Conservation (phyloP, 2,888 invertebrate genomes). For the Nemurella pictetii region DNA sequence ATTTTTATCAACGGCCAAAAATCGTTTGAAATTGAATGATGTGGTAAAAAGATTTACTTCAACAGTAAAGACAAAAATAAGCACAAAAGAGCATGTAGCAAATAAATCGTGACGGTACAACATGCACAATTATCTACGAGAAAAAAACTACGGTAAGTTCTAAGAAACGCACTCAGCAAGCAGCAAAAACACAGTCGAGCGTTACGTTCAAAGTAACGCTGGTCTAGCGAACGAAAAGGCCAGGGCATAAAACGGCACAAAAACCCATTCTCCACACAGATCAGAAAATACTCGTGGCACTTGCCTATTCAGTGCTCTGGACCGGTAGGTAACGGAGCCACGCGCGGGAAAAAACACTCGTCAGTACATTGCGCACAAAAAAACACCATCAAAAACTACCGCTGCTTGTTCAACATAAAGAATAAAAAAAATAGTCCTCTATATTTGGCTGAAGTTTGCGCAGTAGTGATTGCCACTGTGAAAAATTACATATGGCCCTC, state of each 20-base stretch:
- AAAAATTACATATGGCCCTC: too few relatives aligned
- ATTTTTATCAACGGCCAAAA: too few relatives aligned
- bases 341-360: background rate
- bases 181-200: background rate
- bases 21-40: too few relatives aligned
- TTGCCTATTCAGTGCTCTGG: slow-evolving; percentile 28
- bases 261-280: slow-evolving; percentile 20
- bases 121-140: background rate
- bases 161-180: background rate
- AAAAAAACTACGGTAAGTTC: background rate
- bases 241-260: background rate
- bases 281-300: background rate
- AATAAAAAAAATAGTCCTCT: too few relatives aligned
- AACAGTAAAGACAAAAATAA: too few relatives aligned
- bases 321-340: background rate
- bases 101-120: background rate
- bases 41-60: too few relatives aligned
- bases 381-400: background rate
- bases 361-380: background rate
- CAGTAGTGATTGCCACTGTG: too few relatives aligned
- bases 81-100: background rate
- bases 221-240: background rate
- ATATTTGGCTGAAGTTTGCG: too few relatives aligned
- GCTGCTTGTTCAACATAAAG: too few relatives aligned
- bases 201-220: background rate